Evolutionary conservation across 2,888 invertebrate species (phyloP), one percentile per base, ranked within the genome.

Genomic region (Rambutsinella grinnellia): DNA sequence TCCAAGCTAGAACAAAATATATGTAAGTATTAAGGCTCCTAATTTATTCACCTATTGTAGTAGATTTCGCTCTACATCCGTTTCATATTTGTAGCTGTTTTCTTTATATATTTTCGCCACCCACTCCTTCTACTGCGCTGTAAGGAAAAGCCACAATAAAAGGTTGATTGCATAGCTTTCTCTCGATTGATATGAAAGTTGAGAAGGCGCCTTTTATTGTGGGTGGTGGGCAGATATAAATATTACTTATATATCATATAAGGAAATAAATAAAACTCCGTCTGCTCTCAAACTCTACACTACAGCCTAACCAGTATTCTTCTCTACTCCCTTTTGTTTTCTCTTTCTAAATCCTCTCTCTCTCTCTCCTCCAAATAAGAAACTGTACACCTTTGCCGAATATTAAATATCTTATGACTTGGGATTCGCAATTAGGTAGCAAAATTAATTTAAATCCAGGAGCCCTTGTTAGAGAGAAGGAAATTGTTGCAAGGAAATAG

Each of bases 371-470:
- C 49, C 66, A 62, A 56, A 60, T 57, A 62, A 67, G 67, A 75
- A 75, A 75, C 75, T 62, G 65, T 75, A 67, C 75, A 75, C 75
- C 75, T 75, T 75, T 75, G 62, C 69, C 51, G 66, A 77, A 82
- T 83, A 81, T 83, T 81, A 81, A 83, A 81, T 81, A 83, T 81
- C 81, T 83, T 81, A 81, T 81, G 82, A 80, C 76, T 79, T 62
- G 67, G 81, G 83, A 81, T 80, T 78, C 81, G 83, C 81, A 83
- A 83, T 83, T 81, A 81, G 65, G 81, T 79, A 79, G 81, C 78
- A 79, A 83, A 83, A 81, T 81, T 83, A 81, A 81, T 83, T 83
- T 81, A 79, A 77, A 71, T 47, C 53, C 6, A 62, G 17, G 24
- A n/a, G 36, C 36, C 5, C 36, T 36, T 36, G 36, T 36, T 36